These are phyloP conservation scores for Smithornis capensis DNA, from an alignment of 2,113 vertebrate genomes.

Conservation along the genomic window DNA sequence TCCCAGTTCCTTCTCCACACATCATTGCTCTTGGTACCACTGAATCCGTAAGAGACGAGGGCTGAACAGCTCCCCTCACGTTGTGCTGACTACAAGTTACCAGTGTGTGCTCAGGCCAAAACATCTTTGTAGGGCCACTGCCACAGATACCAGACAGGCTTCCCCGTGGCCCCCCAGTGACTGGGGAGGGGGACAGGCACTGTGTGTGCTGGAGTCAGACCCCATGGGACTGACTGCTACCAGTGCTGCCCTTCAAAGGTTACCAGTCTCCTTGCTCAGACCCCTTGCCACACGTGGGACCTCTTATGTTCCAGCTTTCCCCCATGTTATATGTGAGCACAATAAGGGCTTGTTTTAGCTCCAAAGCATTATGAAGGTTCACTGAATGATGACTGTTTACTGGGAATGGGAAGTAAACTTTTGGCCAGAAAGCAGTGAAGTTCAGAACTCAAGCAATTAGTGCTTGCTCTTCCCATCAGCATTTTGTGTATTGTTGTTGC, in stretches of 20 bases:
- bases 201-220: background rate
- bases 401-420: background rate
- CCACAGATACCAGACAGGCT: background rate
- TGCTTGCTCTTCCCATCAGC: conserved; percentile 5
- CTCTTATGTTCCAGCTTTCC: background rate
- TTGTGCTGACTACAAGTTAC: background rate
- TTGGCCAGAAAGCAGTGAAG: background rate
- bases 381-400: background rate
- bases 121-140: rapidly evolving
- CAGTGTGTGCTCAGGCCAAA: background rate
- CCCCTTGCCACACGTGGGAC: background rate
- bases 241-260: background rate
- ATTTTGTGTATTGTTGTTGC: conserved; percentile 8
- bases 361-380: background rate
- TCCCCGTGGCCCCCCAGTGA: rapidly evolving
- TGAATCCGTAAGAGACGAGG: background rate
- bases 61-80: background rate
- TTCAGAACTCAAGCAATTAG: background rate
- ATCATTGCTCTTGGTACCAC: background rate
- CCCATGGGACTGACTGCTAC: background rate
- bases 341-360: background rate
- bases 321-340: background rate
- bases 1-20: background rate
- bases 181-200: background rate
- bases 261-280: background rate